Evolutionary conservation across 2,888 invertebrate species (phyloP), one percentile per base, ranked within the genome.

Genomic region (Dolichopus griseipennis): DNA sequence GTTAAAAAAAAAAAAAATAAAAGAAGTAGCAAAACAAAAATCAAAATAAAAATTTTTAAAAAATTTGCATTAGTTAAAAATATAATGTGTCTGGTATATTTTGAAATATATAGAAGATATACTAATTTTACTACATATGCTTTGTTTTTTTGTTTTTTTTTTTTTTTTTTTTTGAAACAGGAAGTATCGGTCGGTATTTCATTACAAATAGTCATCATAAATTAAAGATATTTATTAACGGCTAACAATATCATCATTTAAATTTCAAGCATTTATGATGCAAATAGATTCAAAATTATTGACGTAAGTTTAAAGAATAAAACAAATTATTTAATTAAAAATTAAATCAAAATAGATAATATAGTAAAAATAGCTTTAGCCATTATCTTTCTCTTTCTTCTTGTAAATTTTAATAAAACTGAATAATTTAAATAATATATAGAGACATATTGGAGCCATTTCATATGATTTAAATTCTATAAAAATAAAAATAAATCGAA

Each of bases 161-260:
- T 52, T 52, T 52, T 52, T 52, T 52, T 52, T 43, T 43, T 12
- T 18, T 41, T 41, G 2, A 18, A 52, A 52, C 52, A 52, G 52
- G 52, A 52, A 52, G 52, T 52, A 18, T 52, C 52, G 52, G 52
- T 52, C 52, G 52, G 52, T 52, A 52, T 52, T 52, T 52, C 18
- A 18, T 52, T 52, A 52, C 52, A 52, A 52, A 52, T 52, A 18
- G 15, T 52, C 52, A 52, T 6, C 52, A 52, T 52, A 52, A 52
- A 52, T 52, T 52, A 18, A 6, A 52, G 52, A 52, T 52, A 52
- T 52, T 52, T 52, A 52, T 52, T 52, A 52, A 18, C 52, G 52
- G 52, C 18, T 52, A 18, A 52, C 52, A 52, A 52, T 52, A 52
- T 52, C 52, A 18, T 52, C 52, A 52, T 52, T 52, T 18, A n/a